Evolutionary conservation across 2,797 vertebrate genomes (phyloP).

Genomic region (Delichon dasypus): DNA sequence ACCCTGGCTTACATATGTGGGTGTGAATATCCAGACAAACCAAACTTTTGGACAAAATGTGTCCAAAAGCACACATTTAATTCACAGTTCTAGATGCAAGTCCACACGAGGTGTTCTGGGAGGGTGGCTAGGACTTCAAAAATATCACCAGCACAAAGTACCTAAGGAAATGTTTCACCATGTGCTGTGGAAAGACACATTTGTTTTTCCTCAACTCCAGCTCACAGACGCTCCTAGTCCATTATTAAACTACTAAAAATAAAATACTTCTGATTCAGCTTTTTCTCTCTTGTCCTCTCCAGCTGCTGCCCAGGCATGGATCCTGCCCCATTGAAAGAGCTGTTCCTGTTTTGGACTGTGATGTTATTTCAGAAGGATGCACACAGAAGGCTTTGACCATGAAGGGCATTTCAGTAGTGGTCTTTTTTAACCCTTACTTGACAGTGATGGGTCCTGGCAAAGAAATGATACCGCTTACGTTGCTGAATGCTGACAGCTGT

Average conservation of each 20-base stretch:
- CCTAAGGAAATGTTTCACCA: not conserved
- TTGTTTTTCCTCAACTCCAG: not conserved
- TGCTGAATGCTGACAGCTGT: not conserved
- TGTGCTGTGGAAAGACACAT: fast-evolving
- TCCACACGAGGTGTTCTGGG: not conserved
- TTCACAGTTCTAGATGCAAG: not conserved
- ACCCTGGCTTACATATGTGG: not conserved
- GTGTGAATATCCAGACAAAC: not conserved
- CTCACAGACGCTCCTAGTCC: not conserved
- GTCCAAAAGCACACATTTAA: not conserved
- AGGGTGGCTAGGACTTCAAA: not conserved
- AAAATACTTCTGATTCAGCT: conserved; percentile 35
- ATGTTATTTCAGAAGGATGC: conserved; percentile 47
- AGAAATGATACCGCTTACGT: not conserved
- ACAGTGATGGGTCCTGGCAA: not conserved
- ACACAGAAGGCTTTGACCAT: not conserved
- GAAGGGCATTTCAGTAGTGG: not conserved
- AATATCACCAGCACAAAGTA: not conserved
- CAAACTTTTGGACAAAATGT: no score
- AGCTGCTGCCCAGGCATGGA: conserved; percentile 13
- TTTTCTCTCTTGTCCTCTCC: conserved; percentile 1
- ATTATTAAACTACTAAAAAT: conserved; percentile 41
- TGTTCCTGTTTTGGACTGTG: conserved; percentile 51
- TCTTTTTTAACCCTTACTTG: conserved; percentile 25
- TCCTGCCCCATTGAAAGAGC: not conserved